phyloP scores from a whole-genome alignment of 2,888 invertebrate genomes.

The Gisinianus flammeolus region DNA sequence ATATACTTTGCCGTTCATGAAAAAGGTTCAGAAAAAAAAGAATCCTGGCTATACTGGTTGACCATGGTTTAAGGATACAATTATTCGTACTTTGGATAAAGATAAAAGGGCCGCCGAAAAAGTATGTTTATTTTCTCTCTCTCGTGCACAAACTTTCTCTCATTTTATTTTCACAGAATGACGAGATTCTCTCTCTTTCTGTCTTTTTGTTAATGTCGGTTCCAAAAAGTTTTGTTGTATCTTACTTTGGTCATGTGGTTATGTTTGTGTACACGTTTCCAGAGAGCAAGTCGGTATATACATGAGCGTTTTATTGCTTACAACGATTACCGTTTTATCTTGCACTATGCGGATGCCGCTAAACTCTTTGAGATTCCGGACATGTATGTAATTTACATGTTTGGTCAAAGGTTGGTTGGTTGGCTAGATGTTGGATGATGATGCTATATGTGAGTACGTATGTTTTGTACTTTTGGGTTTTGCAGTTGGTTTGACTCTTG shows the following conservation, averaged over 20 bases:
- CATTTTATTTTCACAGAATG: conserved; percentile 14
- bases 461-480: neutral
- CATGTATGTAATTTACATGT: conserved; percentile 26
- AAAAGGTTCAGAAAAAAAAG: neutral
- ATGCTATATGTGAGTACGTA: neutral
- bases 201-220: neutral
- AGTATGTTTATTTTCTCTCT: conserved; percentile 24
- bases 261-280: neutral
- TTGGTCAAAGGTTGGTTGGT: neutral
- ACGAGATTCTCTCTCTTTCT: neutral
- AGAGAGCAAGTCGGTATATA: neutral
- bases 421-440: neutral
- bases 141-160: neutral
- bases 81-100: neutral
- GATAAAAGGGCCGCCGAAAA: conserved; percentile 6
- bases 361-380: conserved; percentile 15
- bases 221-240: neutral
- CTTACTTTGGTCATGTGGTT: neutral
- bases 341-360: neutral
- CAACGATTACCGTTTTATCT: conserved; percentile 20
- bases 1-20: neutral
- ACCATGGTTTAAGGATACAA: conserved; percentile 1
- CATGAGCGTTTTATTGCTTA: conserved; percentile 9
- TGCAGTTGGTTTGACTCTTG: neutral
- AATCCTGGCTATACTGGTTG: neutral